These are phyloP conservation scores for Ancistrus triradiatus DNA, from an alignment of 2,113 vertebrate genomes.

Conservation along the genomic window DNA sequence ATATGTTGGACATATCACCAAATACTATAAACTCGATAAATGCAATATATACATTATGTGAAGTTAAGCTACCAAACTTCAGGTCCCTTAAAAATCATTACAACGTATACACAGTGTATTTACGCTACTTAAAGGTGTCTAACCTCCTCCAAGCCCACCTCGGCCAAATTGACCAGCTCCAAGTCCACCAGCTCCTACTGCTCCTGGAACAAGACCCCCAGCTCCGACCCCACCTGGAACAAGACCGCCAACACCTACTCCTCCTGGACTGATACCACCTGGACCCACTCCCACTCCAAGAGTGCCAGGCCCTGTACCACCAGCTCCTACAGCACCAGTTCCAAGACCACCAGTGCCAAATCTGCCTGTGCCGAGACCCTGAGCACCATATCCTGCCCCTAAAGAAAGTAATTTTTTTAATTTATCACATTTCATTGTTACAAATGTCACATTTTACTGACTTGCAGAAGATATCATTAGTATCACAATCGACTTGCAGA, in stretches of 20 bases:
- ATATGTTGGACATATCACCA: too few species aligned
- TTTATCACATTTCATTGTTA: too few species aligned
- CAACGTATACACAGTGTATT: too few species aligned
- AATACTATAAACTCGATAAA: too few species aligned
- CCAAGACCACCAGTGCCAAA: conserved; percentile 1
- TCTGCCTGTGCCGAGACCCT: neutral
- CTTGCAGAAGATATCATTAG: too few species aligned
- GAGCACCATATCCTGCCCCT: conserved; percentile 7
- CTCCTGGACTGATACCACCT: conserved; percentile 22
- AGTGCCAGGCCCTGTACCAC: conserved; percentile 13
- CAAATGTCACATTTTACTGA: too few species aligned
- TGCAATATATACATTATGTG: too few species aligned
- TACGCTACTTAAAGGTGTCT: too few species aligned
- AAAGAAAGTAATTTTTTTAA: too few species aligned
- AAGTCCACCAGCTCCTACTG: neutral
- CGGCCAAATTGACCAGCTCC: conserved; percentile 39
- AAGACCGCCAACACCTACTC: neutral
- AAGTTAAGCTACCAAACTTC: too few species aligned
- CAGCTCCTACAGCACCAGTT: conserved; percentile 13
- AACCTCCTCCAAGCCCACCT: conserved; percentile 32
- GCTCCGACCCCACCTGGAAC: conserved; percentile 6
- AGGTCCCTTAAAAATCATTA: too few species aligned
- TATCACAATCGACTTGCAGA: too few species aligned
- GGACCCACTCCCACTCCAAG: conserved; percentile 14
- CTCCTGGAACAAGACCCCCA: conserved; percentile 20